Evolutionary conservation across 2,888 invertebrate genomes (phyloP).

Genomic region (Callimorpha dominula): DNA sequence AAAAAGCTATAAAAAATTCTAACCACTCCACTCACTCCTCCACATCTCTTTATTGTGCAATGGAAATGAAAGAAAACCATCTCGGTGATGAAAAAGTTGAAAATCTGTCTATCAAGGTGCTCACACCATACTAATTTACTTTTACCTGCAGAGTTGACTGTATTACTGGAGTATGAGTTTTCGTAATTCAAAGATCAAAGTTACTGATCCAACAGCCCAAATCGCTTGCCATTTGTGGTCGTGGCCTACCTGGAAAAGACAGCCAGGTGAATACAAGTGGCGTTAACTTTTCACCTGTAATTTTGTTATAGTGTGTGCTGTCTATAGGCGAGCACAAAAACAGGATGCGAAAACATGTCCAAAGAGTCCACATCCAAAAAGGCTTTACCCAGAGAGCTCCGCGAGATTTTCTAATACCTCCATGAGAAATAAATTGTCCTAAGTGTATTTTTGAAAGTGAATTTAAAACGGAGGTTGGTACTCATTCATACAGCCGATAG

Average conservation of each 20-base stretch:
- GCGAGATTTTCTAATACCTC: neutral
- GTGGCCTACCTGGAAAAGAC: neutral
- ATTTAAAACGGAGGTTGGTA: neutral
- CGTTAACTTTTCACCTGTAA: too few species aligned
- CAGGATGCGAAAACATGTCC: too few species aligned
- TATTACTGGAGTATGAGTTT: too few species aligned
- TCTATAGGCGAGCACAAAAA: too few species aligned
- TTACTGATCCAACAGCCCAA: neutral
- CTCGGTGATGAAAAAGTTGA: too few species aligned
- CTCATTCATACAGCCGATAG: neutral
- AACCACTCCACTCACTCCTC: too few species aligned
- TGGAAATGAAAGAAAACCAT: too few species aligned
- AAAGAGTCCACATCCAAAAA: neutral
- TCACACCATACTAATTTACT: neutral
- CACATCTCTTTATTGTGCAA: too few species aligned
- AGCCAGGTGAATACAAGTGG: neutral
- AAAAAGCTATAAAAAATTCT: too few species aligned
- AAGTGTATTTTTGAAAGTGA: neutral
- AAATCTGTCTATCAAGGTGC: neutral
- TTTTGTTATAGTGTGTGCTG: too few species aligned
- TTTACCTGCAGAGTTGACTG: neutral
- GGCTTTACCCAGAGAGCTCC: too few species aligned
- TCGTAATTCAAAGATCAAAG: too few species aligned
- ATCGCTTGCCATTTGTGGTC: neutral
- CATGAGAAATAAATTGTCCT: neutral